Base-by-base conservation (phyloP, 2,888 invertebrate species). In the Mimumesa dahlbomi region DNA sequence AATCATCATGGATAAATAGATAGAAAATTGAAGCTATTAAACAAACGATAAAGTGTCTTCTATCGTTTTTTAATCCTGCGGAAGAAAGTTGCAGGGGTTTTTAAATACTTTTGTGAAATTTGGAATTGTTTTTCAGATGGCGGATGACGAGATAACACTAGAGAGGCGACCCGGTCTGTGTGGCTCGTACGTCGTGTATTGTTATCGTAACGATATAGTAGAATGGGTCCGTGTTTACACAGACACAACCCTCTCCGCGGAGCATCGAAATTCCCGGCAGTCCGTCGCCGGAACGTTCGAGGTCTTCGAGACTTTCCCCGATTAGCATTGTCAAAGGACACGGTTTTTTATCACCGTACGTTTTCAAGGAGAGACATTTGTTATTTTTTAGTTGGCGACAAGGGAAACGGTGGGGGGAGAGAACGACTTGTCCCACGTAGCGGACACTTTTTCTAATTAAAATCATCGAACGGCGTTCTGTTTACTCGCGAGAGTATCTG, bases 371-470 rank as follows among this genome's bases (percentile, higher is more conserved):
- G 40, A 56, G 50, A 46, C 38, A 25, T 43, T 46, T 9, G 7
- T 36, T 50, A 50, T 67, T 69, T 70, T 59, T 52, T 50, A 38
- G 40, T 31, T 11, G 57, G 34, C 34, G 53, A 34, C 19, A 29
- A 16, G 40, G 34, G 36, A n/a, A 49, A 13, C 7, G 11, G 2
- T 11, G 13, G 11, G 40, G 18, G 18, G 16, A 50, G 61, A 29
- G 45, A 46, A 29, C 29, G 50, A 7, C 11, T 9, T 50, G 21
- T 14, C 42, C 46, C 68, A 14, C 29, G 54, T 42, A 56, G 63
- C 62, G 31, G 67, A 68, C 78, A 73, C 81, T 84, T 66, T 74
- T 82, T 76, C 77, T 82, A 85, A 83, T 83, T 82, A 83, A 79
- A 83, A 83, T 81, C 79, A 82, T 81, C 69, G 64, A 56, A 69